Conservation (phyloP, 2,888 invertebrate species). For the Sialis fuliginosa region DNA sequence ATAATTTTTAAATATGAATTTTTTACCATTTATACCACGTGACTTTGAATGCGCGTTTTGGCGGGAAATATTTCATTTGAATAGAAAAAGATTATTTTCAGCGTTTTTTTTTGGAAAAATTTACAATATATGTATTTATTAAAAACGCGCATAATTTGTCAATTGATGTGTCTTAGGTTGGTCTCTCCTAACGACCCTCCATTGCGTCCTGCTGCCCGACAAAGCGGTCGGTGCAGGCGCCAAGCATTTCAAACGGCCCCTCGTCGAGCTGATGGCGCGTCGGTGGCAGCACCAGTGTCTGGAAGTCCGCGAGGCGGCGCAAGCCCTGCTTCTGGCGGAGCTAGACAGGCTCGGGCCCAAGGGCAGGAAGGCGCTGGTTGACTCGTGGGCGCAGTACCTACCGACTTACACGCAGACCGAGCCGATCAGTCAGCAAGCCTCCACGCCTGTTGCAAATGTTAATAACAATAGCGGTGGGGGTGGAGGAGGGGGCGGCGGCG, state of each 20-base stretch:
- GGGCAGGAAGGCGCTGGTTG: slow-evolving; percentile 82
- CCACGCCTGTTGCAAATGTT: slow-evolving; percentile 28
- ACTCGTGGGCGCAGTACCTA: slow-evolving; percentile 90
- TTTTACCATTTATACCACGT: too few species aligned
- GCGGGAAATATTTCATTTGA: too few species aligned
- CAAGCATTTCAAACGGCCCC: slow-evolving; percentile 78
- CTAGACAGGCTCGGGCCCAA: slow-evolving; percentile 75
- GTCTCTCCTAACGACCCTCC: slow-evolving; percentile 88
- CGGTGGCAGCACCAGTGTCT: slow-evolving; percentile 98
- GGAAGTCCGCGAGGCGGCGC: slow-evolving; percentile 93
- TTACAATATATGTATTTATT: too few species aligned
- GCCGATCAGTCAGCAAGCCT: slow-evolving; percentile 51
- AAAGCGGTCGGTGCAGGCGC: slow-evolving; percentile 54
- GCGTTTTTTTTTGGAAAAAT: too few species aligned
- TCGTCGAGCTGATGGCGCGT: slow-evolving; percentile 92
- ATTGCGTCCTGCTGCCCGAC: slow-evolving; percentile 90
- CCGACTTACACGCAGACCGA: slow-evolving; percentile 73
- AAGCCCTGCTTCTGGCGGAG: slow-evolving; percentile 87
- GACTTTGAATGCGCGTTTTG: too few species aligned
- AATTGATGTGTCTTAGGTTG: slow-evolving; percentile 41
- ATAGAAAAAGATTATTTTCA: too few species aligned
- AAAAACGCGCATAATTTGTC: too few species aligned
- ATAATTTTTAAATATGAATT: too few species aligned
- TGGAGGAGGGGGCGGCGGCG: not conserved
- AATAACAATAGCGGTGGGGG: slow-evolving; percentile 13